Evolutionary conservation across 2,888 invertebrate species (phyloP).

Genomic region (Lasiommata megera): DNA sequence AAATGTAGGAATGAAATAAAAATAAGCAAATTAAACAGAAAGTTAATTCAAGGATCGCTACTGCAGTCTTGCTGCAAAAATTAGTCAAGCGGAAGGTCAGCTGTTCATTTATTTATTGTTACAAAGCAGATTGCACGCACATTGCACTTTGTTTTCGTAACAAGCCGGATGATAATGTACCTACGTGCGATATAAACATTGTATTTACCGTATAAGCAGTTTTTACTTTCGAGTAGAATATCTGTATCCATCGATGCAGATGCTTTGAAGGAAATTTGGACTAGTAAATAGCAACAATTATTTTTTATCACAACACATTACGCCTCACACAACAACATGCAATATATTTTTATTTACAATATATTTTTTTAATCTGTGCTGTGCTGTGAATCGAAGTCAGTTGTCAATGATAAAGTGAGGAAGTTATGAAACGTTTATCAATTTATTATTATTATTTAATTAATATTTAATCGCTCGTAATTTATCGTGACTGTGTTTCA

Average conservation of each 20-base stretch:
- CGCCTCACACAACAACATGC: conserved; percentile 22
- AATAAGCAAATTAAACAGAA: conserved; percentile 39
- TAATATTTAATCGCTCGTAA: too few relatives aligned
- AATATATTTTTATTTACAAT: conserved; percentile 21
- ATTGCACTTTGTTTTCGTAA: conserved; percentile 48
- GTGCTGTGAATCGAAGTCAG: background rate
- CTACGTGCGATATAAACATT: conserved; percentile 28
- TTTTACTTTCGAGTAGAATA: conserved; percentile 60
- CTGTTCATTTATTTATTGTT: conserved; percentile 40
- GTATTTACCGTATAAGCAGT: conserved; percentile 63
- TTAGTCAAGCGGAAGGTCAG: conserved; percentile 45
- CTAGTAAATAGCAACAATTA: conserved; percentile 4
- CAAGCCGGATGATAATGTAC: conserved; percentile 41
- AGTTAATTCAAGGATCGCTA: conserved; percentile 51
- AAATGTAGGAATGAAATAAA: conserved; percentile 19
- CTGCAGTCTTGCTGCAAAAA: conserved; percentile 33
- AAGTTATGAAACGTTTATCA: too few relatives aligned
- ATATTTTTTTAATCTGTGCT: conserved; percentile 19
- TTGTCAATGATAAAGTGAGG: background rate
- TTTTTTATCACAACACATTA: conserved; percentile 19
- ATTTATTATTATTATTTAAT: too few relatives aligned
- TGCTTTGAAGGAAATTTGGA: conserved; percentile 7
- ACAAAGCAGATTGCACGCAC: conserved; percentile 26
- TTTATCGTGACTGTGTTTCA: too few relatives aligned
- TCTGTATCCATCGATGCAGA: conserved; percentile 70